Evolutionary conservation across 2,797 vertebrate species (phyloP).

Genomic region (Chlorospingus flavigularis): DNA sequence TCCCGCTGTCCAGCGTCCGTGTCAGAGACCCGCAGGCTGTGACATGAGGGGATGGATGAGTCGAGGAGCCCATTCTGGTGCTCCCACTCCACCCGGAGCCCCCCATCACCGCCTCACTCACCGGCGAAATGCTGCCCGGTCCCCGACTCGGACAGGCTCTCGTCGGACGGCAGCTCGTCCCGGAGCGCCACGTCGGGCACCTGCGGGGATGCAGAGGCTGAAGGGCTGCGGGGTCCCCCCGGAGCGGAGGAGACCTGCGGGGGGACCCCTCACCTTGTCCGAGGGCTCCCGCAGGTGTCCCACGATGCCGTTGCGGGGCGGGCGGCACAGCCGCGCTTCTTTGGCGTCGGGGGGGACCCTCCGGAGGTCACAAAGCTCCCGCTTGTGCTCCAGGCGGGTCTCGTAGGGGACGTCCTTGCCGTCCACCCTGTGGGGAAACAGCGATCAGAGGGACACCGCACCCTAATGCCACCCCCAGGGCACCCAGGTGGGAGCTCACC

Average conservation of each 20-base stretch:
- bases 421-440: conserved; percentile 82
- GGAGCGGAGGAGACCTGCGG: too few relatives aligned
- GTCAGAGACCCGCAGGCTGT: conserved; percentile 91
- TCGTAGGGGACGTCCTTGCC: conserved; percentile 83
- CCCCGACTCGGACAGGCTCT: conserved; percentile 83
- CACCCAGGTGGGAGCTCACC: conserved; percentile 71
- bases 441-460: too few relatives aligned
- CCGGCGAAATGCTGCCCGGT: conserved; percentile 88
- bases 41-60: neutral
- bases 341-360: conserved; percentile 69
- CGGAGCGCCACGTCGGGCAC: conserved; percentile 78
- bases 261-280: conserved; percentile 67
- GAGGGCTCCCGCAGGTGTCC: conserved; percentile 79
- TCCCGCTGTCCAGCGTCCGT: conserved; percentile 94
- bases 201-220: neutral
- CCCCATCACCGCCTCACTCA: conserved; percentile 47
- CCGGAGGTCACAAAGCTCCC: conserved; percentile 70
- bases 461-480: neutral
- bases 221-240: rapidly evolving
- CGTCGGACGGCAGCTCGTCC: conserved; percentile 83
- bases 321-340: conserved; percentile 69
- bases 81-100: rapidly evolving
- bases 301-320: conserved; percentile 83
- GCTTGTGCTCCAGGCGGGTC: conserved; percentile 80
- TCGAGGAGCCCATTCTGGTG: rapidly evolving